Evolutionary conservation across 2,888 invertebrate species (phyloP).

Genomic region (Cheilosia vulpina): DNA sequence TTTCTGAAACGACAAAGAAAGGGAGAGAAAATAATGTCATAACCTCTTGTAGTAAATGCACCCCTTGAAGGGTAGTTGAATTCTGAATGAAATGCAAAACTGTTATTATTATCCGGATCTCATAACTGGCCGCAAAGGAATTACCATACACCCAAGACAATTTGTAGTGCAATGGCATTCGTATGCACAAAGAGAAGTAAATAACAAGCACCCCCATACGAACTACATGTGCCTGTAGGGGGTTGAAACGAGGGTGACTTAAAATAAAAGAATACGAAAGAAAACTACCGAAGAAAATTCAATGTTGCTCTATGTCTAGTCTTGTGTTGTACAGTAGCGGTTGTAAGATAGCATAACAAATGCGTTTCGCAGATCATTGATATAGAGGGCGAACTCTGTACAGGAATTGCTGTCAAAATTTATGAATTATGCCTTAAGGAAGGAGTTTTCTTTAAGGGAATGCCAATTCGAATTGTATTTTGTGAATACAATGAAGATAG

Average conservation of each 20-base stretch:
- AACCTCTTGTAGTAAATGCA: constrained; percentile 17
- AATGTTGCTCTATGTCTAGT: constrained; percentile 55
- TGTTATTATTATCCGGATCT: constrained; percentile 71
- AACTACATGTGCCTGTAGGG: constrained; percentile 40
- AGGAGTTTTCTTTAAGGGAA: too few relatives aligned
- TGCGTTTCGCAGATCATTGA: not conserved
- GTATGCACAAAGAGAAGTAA: constrained; percentile 67
- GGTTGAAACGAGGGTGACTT: constrained; percentile 41
- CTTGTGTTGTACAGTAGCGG: constrained; percentile 26
- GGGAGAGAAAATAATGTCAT: constrained; percentile 4
- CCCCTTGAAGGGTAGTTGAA: constrained; percentile 54
- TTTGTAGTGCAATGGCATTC: constrained; percentile 67
- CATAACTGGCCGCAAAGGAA: constrained; percentile 60
- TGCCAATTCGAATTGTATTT: too few relatives aligned
- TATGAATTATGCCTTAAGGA: too few relatives aligned
- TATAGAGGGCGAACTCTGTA: not conserved
- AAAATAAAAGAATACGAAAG: not conserved
- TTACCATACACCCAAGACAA: constrained; percentile 62
- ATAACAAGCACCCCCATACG: constrained; percentile 51
- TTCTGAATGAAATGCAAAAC: constrained; percentile 66
- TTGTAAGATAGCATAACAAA: constrained; percentile 11
- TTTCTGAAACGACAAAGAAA: constrained; percentile 43
- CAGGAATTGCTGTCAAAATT: not conserved
- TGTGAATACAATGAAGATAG: too few relatives aligned
- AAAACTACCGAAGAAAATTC: constrained; percentile 26